These are phyloP conservation scores for Cyrtonyx montezumae DNA, from an alignment of 2,113 vertebrate genomes.

Conservation along the genomic window DNA sequence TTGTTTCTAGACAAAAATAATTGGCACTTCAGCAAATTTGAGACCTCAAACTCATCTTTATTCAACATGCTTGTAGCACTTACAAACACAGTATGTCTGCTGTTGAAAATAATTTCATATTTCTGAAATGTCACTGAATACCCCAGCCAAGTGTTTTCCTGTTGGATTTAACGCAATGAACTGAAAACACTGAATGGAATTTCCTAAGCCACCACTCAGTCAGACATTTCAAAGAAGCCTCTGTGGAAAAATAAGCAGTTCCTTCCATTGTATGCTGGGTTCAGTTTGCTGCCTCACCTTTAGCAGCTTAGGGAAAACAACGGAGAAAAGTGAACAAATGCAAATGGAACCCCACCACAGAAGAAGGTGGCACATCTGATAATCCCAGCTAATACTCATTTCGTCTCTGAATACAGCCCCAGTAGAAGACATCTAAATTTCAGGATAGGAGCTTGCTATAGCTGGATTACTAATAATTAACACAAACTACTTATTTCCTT, in stretches of 20 bases:
- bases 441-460: neutral
- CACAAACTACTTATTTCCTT: neutral
- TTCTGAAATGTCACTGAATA: neutral
- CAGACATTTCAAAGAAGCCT: neutral
- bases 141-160: neutral
- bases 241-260: neutral
- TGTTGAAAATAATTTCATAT: neutral
- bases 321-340: neutral
- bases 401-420: neutral
- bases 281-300: neutral
- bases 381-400: neutral
- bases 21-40: neutral
- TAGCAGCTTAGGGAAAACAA: neutral
- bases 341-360: neutral
- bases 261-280: neutral
- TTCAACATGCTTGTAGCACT: neutral
- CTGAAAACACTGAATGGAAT: neutral
- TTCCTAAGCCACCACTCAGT: neutral
- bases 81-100: neutral
- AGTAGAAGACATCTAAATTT: neutral
- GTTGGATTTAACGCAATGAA: neutral
- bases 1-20: neutral
- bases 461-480: neutral
- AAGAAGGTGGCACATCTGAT: neutral
- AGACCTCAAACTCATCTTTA: neutral